A percentile compares a stretch with the other conserved stretches of the same genome.
phyloP scores from a whole-genome alignment of 1,140 invertebrate species.

The Schlechtendalia chinensis region DNA sequence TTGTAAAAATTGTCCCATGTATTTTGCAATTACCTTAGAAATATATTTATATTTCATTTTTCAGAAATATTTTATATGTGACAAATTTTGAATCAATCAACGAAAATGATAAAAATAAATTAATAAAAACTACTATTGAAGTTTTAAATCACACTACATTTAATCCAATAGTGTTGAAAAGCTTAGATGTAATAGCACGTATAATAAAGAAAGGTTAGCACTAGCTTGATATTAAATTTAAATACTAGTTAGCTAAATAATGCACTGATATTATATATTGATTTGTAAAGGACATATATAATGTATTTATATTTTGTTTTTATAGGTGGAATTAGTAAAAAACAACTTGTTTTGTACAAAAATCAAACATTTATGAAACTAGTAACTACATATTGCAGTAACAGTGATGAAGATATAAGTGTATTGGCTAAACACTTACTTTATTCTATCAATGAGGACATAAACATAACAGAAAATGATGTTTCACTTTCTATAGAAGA shows the following conservation, averaged over 20 bases:
- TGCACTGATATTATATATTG: no score
- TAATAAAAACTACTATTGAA: conserved; percentile 10
- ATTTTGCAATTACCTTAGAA: not conserved
- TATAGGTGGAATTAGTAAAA: not conserved
- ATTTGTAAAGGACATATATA: no score
- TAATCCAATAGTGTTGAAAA: conserved; percentile 23
- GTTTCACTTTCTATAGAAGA: not conserved
- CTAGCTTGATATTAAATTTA: not conserved
- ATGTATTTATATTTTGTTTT: not conserved
- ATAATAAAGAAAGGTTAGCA: conserved; percentile 17
- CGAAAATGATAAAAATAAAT: not conserved
- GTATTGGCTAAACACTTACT: not conserved
- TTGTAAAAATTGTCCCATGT: not conserved
- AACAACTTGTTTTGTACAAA: conserved; percentile 16
- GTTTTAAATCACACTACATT: conserved; percentile 21
- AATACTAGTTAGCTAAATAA: no score
- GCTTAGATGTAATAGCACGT: not conserved
- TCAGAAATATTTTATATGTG: conserved; percentile 28
- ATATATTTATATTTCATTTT: not conserved
- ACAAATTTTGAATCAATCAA: conserved; percentile 20
- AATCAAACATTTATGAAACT: conserved; percentile 5
- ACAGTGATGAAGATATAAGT: not conserved
- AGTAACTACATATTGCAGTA: not conserved
- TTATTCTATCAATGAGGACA: not conserved
- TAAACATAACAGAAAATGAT: not conserved